Evolutionary conservation across 2,888 invertebrate genomes (phyloP), one percentile per base, ranked within the genome.

Genomic region (Lasioglossum figueresi): DNA sequence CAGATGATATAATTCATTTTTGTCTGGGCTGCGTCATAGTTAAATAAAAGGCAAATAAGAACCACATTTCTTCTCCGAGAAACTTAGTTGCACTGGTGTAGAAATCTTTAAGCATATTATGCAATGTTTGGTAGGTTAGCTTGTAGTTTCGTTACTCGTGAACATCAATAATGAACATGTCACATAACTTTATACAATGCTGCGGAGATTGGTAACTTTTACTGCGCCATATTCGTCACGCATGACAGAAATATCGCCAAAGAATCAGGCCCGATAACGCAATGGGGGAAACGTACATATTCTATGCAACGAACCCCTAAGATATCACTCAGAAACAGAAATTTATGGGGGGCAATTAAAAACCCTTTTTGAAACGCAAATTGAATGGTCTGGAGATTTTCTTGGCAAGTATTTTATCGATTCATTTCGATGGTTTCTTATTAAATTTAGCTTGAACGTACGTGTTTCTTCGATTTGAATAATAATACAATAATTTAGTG

Each of bases 131-230:
- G 37, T 37, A 37, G 14, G 5, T 5, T 12, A 12, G 27, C 27
- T 27, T 14, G 14, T 16, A 27, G 59, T 59, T 59, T 27, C 40
- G 19, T 71, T 43, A 16, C 40, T 71, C n/a, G 3, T 31, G 72
- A 19, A 72, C 45, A 45, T 45, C 27, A 72, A 40, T 14, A 72
- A 43, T 31, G 27, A 31, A 16, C 40, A 45, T 16, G 43, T 72
- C 72, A 72, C 45, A 31, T 52, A 71, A 45, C n/a, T 72, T 43
- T 43, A 45, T 31, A 45, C 1, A 27, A 31, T 19, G 8, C 19
- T 27, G 72, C 45, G 14, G n/a, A 19, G 40, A 45, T 72, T 72
- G 31, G 77, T 66, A 74, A 73, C 63, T 66, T 45, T 48, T 79
- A 79, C 63, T 48, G 63, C 66, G 59, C 63, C 23, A 4, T 40